A percentile compares a stretch with the other conserved stretches of the same genome.
Evolutionary conservation across 2,888 invertebrate genomes (phyloP).

Genomic region (Eustalomyia histrio): DNA sequence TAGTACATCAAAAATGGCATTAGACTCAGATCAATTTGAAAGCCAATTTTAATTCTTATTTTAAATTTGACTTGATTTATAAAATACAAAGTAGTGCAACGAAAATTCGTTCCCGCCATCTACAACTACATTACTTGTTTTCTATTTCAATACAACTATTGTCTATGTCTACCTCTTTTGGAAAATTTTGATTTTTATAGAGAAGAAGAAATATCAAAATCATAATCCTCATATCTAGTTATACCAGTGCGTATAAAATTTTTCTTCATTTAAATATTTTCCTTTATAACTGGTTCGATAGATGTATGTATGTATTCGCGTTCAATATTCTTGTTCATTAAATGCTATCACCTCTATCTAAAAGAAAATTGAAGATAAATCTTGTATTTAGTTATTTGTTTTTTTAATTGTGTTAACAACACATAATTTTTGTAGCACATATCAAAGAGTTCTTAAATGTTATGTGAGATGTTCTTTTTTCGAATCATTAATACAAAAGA

Average conservation of each 20-base stretch:
- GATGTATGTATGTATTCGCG: background rate
- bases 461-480: too few species aligned
- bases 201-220: conserved; percentile 9
- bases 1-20: too few species aligned
- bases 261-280: conserved; percentile 55
- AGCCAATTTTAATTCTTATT: too few species aligned
- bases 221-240: conserved; percentile 43
- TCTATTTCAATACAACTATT: conserved; percentile 12
- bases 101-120: background rate
- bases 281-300: conserved; percentile 50
- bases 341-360: too few species aligned
- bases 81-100: background rate
- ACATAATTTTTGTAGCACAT: too few species aligned
- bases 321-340: conserved; percentile 17
- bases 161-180: background rate
- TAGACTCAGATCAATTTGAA: too few species aligned
- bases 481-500: too few species aligned
- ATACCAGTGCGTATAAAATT: conserved; percentile 10
- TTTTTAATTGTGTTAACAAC: too few species aligned
- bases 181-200: conserved; percentile 10
- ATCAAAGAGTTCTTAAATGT: too few species aligned
- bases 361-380: too few species aligned
- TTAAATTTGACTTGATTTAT: too few species aligned
- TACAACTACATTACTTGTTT: background rate
- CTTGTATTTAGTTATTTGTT: too few species aligned